Percentiles rank a stretch among this genome's conserved stretches.
These are phyloP conservation scores for Sebastes dallii DNA, from an alignment of 2,797 vertebrate genomes.

Conservation along the genomic window DNA sequence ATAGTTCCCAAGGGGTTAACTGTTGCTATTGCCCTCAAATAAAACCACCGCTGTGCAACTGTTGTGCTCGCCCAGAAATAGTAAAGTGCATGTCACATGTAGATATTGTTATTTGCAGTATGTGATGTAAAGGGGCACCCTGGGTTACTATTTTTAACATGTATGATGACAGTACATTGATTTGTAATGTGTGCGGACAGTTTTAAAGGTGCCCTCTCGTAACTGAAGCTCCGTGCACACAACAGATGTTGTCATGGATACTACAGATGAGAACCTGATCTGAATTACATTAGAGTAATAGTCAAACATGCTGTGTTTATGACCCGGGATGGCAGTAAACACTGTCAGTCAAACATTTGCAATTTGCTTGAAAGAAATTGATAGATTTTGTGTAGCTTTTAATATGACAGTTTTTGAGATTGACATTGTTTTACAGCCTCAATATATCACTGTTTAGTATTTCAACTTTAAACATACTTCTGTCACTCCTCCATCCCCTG, in stretches of 20 bases:
- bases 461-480: background rate
- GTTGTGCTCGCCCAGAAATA: conserved; percentile 50
- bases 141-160: conserved; percentile 45
- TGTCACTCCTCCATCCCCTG: background rate
- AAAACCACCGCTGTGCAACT: conserved; percentile 34
- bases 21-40: conserved; percentile 29
- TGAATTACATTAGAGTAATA: conserved; percentile 12
- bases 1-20: conserved; percentile 29
- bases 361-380: background rate
- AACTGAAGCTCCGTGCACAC: conserved; percentile 35
- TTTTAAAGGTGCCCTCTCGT: conserved; percentile 23
- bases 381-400: background rate
- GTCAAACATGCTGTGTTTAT: conserved; percentile 33
- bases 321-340: background rate
- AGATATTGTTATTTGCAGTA: conserved; percentile 48
- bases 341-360: background rate
- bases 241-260: conserved; percentile 56
- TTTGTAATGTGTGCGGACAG: conserved; percentile 38
- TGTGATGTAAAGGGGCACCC: conserved; percentile 26
- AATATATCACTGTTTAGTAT: background rate
- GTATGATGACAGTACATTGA: conserved; percentile 55
- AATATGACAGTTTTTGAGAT: background rate
- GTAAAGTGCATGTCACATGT: conserved; percentile 29
- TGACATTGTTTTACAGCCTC: background rate
- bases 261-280: conserved; percentile 36